Conservation (phyloP, 2,113 vertebrate species). For the Periophthalmus modestus region DNA sequence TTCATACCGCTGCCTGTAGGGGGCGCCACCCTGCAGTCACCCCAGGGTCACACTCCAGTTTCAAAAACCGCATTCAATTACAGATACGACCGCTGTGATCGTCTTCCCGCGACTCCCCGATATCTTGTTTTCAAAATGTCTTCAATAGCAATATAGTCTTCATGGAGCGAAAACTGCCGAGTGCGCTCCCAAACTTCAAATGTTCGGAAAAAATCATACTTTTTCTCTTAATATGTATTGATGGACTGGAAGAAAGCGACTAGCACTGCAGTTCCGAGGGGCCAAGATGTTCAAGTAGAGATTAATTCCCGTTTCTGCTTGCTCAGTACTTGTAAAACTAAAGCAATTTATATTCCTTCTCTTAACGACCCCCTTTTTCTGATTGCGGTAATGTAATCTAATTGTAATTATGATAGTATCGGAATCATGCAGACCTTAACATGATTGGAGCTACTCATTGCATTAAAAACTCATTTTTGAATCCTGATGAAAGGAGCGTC, state of each 20-base stretch:
- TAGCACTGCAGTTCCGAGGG: slow-evolving; percentile 95
- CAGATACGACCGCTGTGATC: neutral
- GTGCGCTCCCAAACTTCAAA: slow-evolving; percentile 61
- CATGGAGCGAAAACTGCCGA: slow-evolving; percentile 20
- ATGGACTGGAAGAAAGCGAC: slow-evolving; percentile 94
- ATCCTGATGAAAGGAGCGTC: slow-evolving; percentile 99
- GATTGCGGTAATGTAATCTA: slow-evolving; percentile 99
- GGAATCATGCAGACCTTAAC: slow-evolving; percentile 99
- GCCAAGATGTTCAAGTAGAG: slow-evolving; percentile 98
- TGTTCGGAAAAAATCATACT: slow-evolving; percentile 78
- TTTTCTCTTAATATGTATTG: slow-evolving; percentile 96
- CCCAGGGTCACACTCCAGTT: neutral
- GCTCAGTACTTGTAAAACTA: slow-evolving; percentile 99
- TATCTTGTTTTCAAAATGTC: neutral
- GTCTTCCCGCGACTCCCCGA: neutral
- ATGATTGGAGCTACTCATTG: slow-evolving; percentile 99
- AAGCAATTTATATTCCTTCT: slow-evolving; percentile 99
- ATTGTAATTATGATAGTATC: slow-evolving; percentile 99
- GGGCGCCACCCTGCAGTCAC: neutral
- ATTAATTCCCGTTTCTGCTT: slow-evolving; percentile 99
- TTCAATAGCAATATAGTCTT: neutral
- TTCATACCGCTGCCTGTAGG: neutral
- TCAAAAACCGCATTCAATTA: neutral
- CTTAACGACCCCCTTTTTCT: slow-evolving; percentile 99
- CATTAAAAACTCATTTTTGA: slow-evolving; percentile 99